Evolutionary conservation across 2,888 invertebrate species (phyloP).

Genomic region (Eristalinus sepulchralis): DNA sequence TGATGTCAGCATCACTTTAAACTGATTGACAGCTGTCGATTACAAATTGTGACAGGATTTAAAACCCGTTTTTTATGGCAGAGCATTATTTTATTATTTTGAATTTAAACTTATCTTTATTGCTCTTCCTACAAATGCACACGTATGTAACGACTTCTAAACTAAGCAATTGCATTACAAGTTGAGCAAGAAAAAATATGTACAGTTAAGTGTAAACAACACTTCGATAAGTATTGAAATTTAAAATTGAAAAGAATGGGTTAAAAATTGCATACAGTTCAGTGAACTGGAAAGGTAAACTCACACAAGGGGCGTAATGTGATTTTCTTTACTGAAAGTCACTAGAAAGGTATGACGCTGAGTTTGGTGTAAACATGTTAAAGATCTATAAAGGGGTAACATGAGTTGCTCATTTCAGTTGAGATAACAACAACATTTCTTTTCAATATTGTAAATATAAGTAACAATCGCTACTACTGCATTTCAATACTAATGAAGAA

Average conservation of each 20-base stretch:
- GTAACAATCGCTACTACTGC: not conserved
- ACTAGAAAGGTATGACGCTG: conserved; percentile 41
- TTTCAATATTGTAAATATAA: not conserved
- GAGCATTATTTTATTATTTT: too few species aligned
- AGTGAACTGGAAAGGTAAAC: conserved; percentile 65
- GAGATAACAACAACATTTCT: not conserved
- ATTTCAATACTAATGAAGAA: too few species aligned
- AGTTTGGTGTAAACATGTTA: conserved; percentile 20
- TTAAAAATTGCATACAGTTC: conserved; percentile 52
- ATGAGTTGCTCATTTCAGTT: conserved; percentile 34
- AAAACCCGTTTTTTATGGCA: not conserved
- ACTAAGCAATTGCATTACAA: not conserved
- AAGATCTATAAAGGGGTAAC: conserved; percentile 40
- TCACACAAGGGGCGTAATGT: conserved; percentile 34
- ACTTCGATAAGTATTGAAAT: conserved; percentile 22
- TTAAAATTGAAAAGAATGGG: conserved; percentile 3
- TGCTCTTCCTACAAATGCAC: not conserved
- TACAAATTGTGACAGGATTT: not conserved
- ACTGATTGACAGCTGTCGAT: conserved; percentile 67
- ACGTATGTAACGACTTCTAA: not conserved
- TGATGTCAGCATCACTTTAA: conserved; percentile 59
- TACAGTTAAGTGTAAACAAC: conserved; percentile 58
- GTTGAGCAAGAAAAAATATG: conserved; percentile 26
- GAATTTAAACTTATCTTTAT: not conserved
- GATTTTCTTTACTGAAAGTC: conserved; percentile 40